A percentile compares a stretch with the other conserved stretches of the same genome.
Evolutionary conservation across 2,888 invertebrate species (phyloP).

Genomic region (Agrypnus murinus): DNA sequence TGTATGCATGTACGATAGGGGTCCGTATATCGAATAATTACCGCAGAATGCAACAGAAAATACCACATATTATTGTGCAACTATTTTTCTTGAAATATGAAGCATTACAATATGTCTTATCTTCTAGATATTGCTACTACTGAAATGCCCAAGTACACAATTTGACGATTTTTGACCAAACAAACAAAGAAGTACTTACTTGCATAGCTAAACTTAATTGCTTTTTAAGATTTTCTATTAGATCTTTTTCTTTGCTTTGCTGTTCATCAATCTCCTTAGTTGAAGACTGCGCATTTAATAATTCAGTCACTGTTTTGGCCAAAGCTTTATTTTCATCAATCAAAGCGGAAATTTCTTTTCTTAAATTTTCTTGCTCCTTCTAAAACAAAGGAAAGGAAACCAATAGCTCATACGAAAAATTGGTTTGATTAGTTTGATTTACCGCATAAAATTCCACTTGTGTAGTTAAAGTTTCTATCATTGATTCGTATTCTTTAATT

Average conservation of each 20-base stretch:
- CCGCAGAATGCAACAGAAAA: too few species aligned
- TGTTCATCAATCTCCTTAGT: conserved; percentile 54
- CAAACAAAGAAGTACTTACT: conserved; percentile 62
- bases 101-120: too few species aligned
- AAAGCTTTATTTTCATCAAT: conserved; percentile 67
- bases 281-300: conserved; percentile 47
- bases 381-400: conserved; percentile 57
- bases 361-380: conserved; percentile 64
- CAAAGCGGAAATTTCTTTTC: conserved; percentile 64
- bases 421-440: conserved; percentile 47
- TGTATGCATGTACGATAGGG: too few species aligned
- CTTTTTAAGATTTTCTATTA: conserved; percentile 66
- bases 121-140: too few species aligned
- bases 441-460: conserved; percentile 75
- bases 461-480: conserved; percentile 69
- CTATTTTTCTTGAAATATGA: too few species aligned
- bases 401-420: neutral
- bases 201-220: conserved; percentile 67
- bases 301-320: conserved; percentile 59
- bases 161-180: too few species aligned
- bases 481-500: conserved; percentile 59
- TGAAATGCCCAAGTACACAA: too few species aligned
- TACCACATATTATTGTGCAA: too few species aligned
- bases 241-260: conserved; percentile 61
- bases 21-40: too few species aligned